These are phyloP conservation scores for Triplophysa bombifrons DNA, from an alignment of 2,797 vertebrate genomes.

Conservation along the genomic window DNA sequence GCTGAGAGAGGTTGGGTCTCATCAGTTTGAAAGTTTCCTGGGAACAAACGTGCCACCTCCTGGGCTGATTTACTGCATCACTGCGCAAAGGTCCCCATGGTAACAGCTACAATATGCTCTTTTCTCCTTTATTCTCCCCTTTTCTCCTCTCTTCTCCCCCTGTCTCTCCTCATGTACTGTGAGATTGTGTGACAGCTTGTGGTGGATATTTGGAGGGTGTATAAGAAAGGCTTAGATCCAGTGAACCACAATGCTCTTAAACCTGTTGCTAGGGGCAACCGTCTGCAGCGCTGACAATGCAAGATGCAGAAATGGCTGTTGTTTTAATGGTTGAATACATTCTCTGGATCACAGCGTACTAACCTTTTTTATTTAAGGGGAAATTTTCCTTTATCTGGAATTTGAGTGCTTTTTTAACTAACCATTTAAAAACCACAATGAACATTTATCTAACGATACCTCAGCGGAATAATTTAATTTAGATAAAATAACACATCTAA, in stretches of 20 bases:
- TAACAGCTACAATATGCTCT: constrained; percentile 73
- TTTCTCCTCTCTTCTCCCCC: not conserved
- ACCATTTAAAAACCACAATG: not conserved
- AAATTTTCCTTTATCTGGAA: not conserved
- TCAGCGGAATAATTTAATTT: not conserved
- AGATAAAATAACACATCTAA: not conserved
- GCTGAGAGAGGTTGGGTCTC: constrained; percentile 58
- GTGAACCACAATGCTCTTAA: constrained; percentile 20
- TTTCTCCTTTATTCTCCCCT: not conserved
- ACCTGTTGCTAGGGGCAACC: constrained; percentile 58
- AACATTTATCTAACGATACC: not conserved
- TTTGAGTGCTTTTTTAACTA: too few relatives aligned
- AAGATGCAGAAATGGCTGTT: constrained; percentile 11
- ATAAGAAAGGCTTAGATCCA: constrained; percentile 14
- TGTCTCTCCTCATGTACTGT: not conserved
- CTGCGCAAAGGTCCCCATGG: constrained; percentile 80
- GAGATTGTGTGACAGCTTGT: not conserved
- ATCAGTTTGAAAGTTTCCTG: constrained; percentile 41
- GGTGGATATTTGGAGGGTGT: not conserved
- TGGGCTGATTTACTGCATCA: constrained; percentile 74
- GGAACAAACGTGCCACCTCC: constrained; percentile 74
- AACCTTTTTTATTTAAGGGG: not conserved
- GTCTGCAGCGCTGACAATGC: constrained; percentile 37
- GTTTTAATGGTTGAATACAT: constrained; percentile 22
- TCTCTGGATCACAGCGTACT: not conserved